These are phyloP conservation scores for Danio aesculapii DNA, from an alignment of 2,797 vertebrate genomes.

Conservation along the genomic window DNA sequence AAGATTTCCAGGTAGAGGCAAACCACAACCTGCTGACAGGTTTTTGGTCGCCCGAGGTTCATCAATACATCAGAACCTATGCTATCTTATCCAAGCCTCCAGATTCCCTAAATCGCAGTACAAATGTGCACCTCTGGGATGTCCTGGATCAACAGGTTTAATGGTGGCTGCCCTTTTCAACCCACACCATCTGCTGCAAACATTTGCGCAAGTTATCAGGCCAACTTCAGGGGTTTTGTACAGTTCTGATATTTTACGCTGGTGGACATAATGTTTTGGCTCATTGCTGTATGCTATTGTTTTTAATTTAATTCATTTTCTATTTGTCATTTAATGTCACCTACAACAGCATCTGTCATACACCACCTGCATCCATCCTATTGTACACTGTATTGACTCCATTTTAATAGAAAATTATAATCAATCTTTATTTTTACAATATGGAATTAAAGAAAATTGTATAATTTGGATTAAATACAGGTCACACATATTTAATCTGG, in stretches of 20 bases:
- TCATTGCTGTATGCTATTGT: too few species aligned
- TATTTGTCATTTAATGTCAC: background rate
- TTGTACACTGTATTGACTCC: background rate
- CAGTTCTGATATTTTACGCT: too few species aligned
- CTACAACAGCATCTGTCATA: background rate
- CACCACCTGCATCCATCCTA: background rate
- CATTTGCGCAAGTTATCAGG: too few species aligned
- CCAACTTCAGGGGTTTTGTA: too few species aligned
- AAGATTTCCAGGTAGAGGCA: too few species aligned
- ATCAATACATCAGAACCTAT: too few species aligned
- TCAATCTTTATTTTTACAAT: background rate
- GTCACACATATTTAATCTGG: too few species aligned
- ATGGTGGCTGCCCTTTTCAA: background rate
- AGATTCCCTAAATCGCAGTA: background rate
- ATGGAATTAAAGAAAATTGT: background rate
- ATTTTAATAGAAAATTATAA: background rate
- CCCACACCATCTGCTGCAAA: too few species aligned
- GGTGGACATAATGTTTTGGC: too few species aligned
- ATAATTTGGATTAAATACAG: background rate
- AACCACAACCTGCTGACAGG: too few species aligned
- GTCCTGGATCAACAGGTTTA: background rate
- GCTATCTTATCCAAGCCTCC: background rate
- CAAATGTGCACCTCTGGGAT: background rate
- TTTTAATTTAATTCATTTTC: too few species aligned
- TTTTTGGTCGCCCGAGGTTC: too few species aligned